phyloP scores from a whole-genome alignment of 2,113 vertebrate genomes.

The Oxyruncus cristatus region DNA sequence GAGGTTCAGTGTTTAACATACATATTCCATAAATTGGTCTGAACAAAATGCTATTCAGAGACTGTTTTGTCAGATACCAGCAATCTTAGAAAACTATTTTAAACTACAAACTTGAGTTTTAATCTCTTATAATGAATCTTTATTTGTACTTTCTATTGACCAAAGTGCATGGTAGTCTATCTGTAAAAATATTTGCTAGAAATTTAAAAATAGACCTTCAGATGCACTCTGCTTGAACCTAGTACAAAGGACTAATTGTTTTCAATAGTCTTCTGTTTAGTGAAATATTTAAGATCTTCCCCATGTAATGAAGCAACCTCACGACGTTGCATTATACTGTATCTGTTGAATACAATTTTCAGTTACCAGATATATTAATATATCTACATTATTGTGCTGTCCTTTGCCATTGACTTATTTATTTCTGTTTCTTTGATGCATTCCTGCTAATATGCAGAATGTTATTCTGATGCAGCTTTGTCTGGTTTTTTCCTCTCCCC shows the following conservation, averaged over 20 bases:
- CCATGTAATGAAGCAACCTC: not conserved
- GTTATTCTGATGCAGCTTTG: not conserved
- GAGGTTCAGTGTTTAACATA: not conserved
- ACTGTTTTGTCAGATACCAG: not conserved
- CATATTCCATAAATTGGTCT: not conserved
- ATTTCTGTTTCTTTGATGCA: not conserved
- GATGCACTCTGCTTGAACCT: not conserved
- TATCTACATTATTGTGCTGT: not conserved
- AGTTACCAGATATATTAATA: not conserved
- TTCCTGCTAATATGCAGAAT: not conserved
- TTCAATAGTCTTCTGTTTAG: not conserved
- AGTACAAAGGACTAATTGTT: not conserved
- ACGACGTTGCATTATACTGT: not conserved
- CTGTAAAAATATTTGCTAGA: not conserved
- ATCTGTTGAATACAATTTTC: not conserved
- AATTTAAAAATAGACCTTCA: not conserved
- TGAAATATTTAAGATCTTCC: not conserved
- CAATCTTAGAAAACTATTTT: not conserved
- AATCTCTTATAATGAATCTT: not conserved
- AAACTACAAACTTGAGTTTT: not conserved
- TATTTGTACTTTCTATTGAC: not conserved
- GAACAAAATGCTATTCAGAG: not conserved
- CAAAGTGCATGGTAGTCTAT: not conserved
- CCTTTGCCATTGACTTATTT: not conserved
- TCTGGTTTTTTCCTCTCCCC: not conserved